A percentile compares a stretch with the other conserved stretches of the same genome.
Evolutionary conservation across 2,888 invertebrate genomes (phyloP).

Genomic region (Euzophera pinguis): DNA sequence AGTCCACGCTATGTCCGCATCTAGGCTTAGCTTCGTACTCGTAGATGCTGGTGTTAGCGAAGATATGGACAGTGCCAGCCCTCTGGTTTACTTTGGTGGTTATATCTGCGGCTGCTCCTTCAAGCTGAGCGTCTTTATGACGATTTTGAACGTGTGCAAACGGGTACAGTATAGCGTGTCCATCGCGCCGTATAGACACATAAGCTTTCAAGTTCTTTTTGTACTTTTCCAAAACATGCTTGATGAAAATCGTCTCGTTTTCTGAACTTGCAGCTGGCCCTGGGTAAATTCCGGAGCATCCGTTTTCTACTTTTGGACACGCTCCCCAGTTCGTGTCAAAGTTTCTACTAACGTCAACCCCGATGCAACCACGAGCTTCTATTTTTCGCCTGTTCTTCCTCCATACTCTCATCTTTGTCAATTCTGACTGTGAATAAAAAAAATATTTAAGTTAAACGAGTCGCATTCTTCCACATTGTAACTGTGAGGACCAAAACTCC

Average conservation of each 20-base stretch:
- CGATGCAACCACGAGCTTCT: constrained; percentile 35
- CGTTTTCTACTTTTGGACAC: constrained; percentile 35
- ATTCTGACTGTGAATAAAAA: not conserved
- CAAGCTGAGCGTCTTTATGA: constrained; percentile 21
- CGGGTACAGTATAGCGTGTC: constrained; percentile 82
- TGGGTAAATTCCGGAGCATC: constrained; percentile 63
- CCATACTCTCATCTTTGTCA: constrained; percentile 34
- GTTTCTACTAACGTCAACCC: constrained; percentile 62
- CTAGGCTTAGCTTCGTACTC: constrained; percentile 41
- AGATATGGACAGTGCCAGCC: constrained; percentile 43
- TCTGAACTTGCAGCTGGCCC: constrained; percentile 82
- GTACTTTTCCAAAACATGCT: constrained; percentile 73
- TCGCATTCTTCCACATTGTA: too few relatives aligned
- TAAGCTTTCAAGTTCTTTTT: constrained; percentile 80
- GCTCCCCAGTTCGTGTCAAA: constrained; percentile 52
- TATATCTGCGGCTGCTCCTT: constrained; percentile 42
- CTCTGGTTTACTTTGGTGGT: constrained; percentile 53
- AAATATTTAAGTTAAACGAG: not conserved
- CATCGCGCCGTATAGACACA: constrained; percentile 85
- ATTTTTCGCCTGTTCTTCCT: constrained; percentile 47
- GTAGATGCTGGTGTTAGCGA: constrained; percentile 48
- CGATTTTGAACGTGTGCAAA: constrained; percentile 70
- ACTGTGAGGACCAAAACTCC: too few relatives aligned
- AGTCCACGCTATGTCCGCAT: constrained; percentile 68
- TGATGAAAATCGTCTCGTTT: constrained; percentile 81